A percentile compares a stretch with the other conserved stretches of the same genome.
phyloP scores from a whole-genome alignment of 2,888 invertebrate species.

The Plusia festucae region DNA sequence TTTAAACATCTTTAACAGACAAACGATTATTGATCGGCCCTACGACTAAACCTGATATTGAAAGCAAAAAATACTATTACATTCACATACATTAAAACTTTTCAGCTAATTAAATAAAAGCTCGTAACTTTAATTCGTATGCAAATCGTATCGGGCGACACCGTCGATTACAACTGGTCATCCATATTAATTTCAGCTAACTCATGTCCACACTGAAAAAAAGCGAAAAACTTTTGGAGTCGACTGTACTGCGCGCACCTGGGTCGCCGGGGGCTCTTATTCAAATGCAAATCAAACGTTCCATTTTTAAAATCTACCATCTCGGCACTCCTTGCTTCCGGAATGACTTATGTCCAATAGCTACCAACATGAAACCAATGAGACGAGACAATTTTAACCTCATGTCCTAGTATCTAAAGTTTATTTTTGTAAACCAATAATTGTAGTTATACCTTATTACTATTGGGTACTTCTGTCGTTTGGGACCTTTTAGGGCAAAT shows the following conservation, averaged over 20 bases:
- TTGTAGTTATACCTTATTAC: slow-evolving; percentile 65
- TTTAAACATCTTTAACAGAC: too few relatives aligned
- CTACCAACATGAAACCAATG: slow-evolving; percentile 68
- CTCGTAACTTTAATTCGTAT: slow-evolving; percentile 65
- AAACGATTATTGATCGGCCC: not conserved
- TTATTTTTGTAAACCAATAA: slow-evolving; percentile 46
- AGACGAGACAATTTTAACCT: slow-evolving; percentile 62
- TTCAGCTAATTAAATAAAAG: slow-evolving; percentile 51
- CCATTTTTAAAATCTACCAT: slow-evolving; percentile 90
- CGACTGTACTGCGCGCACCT: slow-evolving; percentile 86
- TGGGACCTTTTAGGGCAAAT: slow-evolving; percentile 87
- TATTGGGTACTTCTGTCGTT: slow-evolving; percentile 73
- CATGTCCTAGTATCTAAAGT: slow-evolving; percentile 47
- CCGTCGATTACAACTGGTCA: slow-evolving; percentile 77
- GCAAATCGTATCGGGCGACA: slow-evolving; percentile 69
- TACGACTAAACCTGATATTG: not conserved
- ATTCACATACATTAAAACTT: slow-evolving; percentile 16
- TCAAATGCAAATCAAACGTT: slow-evolving; percentile 90
- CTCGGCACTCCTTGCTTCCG: slow-evolving; percentile 86
- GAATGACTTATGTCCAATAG: slow-evolving; percentile 87
- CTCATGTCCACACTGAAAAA: slow-evolving; percentile 63
- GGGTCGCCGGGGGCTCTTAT: slow-evolving; percentile 88
- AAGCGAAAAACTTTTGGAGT: slow-evolving; percentile 76
- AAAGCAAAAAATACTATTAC: not conserved
- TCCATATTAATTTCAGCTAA: slow-evolving; percentile 77